A percentile compares a stretch with the other conserved stretches of the same genome.
phyloP scores from a whole-genome alignment of 2,113 vertebrate species.

The Trichechus manatus region DNA sequence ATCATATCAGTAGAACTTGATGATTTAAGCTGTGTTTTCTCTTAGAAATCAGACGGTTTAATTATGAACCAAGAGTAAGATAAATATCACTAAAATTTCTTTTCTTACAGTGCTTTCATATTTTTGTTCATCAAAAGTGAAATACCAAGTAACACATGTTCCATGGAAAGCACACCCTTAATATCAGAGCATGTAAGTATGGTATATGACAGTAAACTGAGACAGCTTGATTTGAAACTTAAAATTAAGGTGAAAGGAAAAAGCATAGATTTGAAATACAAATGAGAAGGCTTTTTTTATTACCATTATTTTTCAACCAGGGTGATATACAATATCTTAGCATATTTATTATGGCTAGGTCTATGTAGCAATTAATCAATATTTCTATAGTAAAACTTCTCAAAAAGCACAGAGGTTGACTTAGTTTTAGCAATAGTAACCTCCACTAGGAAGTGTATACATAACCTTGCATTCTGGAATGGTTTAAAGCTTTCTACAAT shows the following conservation, averaged over 20 bases:
- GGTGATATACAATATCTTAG: neutral
- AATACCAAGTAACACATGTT: conserved; percentile 81
- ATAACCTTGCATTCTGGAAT: neutral
- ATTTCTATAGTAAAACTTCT: neutral
- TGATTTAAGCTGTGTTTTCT: neutral
- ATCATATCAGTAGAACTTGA: neutral
- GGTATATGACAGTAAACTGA: neutral
- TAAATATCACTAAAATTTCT: conserved; percentile 69
- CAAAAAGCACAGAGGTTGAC: neutral
- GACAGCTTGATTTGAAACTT: neutral
- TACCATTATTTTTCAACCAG: neutral
- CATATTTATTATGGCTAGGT: neutral
- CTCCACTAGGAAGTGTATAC: neutral
- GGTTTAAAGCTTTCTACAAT: neutral
- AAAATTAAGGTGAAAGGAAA: neutral
- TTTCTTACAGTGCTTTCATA: conserved; percentile 91
- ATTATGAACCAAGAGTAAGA: neutral
- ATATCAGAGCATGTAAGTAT: conserved; percentile 92
- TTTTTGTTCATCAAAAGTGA: conserved; percentile 95
- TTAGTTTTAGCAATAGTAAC: neutral
- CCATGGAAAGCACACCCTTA: conserved; percentile 87
- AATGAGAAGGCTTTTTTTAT: neutral
- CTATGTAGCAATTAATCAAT: neutral
- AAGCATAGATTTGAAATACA: neutral
- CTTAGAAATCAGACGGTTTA: neutral